Evolutionary conservation across 92 coral and sea anemone species (phyloP).

Genomic region (Plumapathes pennacea): DNA sequence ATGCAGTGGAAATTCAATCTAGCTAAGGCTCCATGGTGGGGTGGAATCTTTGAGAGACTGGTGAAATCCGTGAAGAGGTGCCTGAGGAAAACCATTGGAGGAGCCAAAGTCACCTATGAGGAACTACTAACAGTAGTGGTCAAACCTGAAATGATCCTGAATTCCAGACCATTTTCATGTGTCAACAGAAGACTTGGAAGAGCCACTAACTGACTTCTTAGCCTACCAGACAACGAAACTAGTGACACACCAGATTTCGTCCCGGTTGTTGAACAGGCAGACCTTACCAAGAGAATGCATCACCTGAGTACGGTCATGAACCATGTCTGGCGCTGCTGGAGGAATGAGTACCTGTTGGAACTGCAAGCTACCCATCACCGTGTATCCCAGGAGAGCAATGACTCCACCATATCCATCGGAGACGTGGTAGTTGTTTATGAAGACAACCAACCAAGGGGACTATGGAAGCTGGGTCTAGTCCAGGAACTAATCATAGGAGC

Average conservation of each 20-base stretch:
- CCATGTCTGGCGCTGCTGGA: constrained; percentile 64
- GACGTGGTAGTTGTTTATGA: constrained; percentile 43
- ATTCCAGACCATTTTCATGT: constrained; percentile 56
- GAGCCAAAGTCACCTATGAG: constrained; percentile 44
- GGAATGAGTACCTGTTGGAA: constrained; percentile 47
- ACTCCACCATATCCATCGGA: constrained; percentile 17
- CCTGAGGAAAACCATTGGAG: constrained; percentile 36
- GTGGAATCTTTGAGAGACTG: constrained; percentile 48
- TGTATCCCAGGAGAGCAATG: not conserved
- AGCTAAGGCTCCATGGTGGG: constrained; percentile 62
- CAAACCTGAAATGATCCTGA: constrained; percentile 36
- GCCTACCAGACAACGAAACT: constrained; percentile 13
- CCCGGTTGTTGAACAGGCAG: constrained; percentile 1
- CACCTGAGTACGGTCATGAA: constrained; percentile 24
- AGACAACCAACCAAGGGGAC: constrained; percentile 31
- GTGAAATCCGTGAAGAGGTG: constrained; percentile 52
- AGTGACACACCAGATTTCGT: constrained; percentile 2
- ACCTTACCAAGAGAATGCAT: constrained; percentile 21
- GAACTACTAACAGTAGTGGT: constrained; percentile 38
- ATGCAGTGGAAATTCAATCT: constrained; percentile 49
- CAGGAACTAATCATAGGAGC: constrained; percentile 33
- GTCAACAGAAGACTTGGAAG: constrained; percentile 42
- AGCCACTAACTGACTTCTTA: constrained; percentile 53
- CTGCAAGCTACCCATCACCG: constrained; percentile 33
- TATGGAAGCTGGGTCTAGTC: constrained; percentile 39